Conservation (phyloP, 2,888 invertebrate species). For the Pseudanteris insignis region DNA sequence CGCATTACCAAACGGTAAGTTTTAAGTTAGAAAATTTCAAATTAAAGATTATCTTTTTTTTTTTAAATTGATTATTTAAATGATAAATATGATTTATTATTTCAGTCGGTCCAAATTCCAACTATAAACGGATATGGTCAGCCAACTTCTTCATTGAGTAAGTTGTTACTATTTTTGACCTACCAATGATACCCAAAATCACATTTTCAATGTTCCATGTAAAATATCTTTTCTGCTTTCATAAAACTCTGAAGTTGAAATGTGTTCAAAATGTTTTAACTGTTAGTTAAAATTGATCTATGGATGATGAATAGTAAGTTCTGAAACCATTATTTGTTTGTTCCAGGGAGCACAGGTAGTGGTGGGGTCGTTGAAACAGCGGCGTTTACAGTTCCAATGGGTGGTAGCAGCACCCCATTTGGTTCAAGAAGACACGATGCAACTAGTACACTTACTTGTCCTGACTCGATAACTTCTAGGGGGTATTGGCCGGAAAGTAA, state of each 20-base stretch:
- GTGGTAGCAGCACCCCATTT: slow-evolving; percentile 52
- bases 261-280: too few species aligned
- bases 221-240: too few species aligned
- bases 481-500: slow-evolving; percentile 62
- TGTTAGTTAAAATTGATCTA: too few species aligned
- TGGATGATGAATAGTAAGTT: too few species aligned
- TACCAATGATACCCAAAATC: too few species aligned
- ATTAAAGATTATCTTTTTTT: too few species aligned
- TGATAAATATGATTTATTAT: slow-evolving; percentile 41
- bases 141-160: slow-evolving; percentile 64
- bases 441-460: slow-evolving; percentile 45
- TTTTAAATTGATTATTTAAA: too few species aligned
- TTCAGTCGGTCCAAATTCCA: slow-evolving; percentile 66
- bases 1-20: slow-evolving; percentile 62
- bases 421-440: slow-evolving; percentile 59
- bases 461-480: slow-evolving; percentile 54
- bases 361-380: slow-evolving; percentile 41
- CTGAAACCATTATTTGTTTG: slow-evolving; percentile 65
- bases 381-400: slow-evolving; percentile 53
- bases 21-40: too few species aligned
- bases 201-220: too few species aligned
- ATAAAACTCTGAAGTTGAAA: too few species aligned
- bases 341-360: slow-evolving; percentile 57
- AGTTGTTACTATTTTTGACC: too few species aligned
- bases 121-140: slow-evolving; percentile 67